phyloP scores from a whole-genome alignment of 2,797 vertebrate genomes.

The Malacoraja senta region DNA sequence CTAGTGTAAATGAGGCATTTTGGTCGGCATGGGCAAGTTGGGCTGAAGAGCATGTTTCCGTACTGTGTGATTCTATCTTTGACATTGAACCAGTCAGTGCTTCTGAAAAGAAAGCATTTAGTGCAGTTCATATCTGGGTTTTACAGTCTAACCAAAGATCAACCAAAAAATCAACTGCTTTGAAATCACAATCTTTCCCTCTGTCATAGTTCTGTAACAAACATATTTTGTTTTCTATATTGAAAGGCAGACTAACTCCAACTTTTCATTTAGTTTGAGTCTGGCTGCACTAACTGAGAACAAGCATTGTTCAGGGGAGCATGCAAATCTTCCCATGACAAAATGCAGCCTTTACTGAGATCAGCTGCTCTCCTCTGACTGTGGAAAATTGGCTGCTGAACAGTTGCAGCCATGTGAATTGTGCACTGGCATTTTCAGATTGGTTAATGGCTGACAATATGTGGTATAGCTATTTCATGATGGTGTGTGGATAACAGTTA shows the following conservation, averaged over 20 bases:
- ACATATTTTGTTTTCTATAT: not conserved
- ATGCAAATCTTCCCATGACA: not conserved
- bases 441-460: not conserved
- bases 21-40: too few species aligned
- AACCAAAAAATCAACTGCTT: not conserved
- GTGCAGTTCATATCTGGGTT: not conserved
- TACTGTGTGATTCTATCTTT: too few species aligned
- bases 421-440: not conserved
- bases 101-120: not conserved
- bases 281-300: not conserved
- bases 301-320: not conserved
- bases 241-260: not conserved
- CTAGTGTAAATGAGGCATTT: too few species aligned
- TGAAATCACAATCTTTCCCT: not conserved
- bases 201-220: constrained; percentile 8
- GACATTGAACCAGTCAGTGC: not conserved
- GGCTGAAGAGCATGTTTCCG: too few species aligned
- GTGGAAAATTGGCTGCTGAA: not conserved
- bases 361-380: not conserved
- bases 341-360: not conserved
- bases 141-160: not conserved
- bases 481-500: not conserved
- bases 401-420: not conserved
- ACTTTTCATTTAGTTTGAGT: not conserved
- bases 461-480: not conserved